These are phyloP conservation scores for Choristoneura rosaceana DNA, from an alignment of 2,888 invertebrate species.

Conservation along the genomic window DNA sequence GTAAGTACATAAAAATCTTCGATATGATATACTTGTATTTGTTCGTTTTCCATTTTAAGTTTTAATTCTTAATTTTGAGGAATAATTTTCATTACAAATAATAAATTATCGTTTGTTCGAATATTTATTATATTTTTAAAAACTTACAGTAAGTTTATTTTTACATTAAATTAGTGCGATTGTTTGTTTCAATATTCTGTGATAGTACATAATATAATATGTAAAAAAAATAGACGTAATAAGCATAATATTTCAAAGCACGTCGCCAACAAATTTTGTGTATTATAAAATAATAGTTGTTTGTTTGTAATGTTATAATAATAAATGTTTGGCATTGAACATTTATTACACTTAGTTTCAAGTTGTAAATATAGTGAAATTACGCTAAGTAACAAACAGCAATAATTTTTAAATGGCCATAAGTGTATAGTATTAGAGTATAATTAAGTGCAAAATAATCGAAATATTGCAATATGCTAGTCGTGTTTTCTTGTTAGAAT, in stretches of 20 bases:
- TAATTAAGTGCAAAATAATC: constrained; percentile 47
- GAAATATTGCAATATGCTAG: constrained; percentile 51
- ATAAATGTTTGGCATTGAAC: constrained; percentile 11
- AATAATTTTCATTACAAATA: no score
- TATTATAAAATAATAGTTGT: constrained; percentile 4
- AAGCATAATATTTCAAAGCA: constrained; percentile 31
- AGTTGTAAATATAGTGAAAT: constrained; percentile 54
- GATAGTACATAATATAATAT: constrained; percentile 28
- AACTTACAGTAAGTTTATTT: background rate
- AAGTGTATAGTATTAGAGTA: constrained; percentile 47
- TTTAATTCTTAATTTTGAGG: no score
- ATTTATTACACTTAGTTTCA: constrained; percentile 30
- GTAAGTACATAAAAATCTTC: no score
- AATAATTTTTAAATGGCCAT: constrained; percentile 56
- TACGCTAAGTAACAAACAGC: constrained; percentile 51
- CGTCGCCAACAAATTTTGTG: constrained; percentile 37
- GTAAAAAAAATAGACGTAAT: constrained; percentile 16
- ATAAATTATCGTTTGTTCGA: no score
- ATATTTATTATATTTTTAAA: background rate
- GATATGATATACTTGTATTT: no score
- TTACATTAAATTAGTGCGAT: background rate
- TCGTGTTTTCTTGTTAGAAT: constrained; percentile 55
- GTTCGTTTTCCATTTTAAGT: no score
- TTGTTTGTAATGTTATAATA: background rate
- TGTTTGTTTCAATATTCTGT: constrained; percentile 24